Base-by-base conservation (phyloP, 2,797 vertebrate genomes). In the Coreius guichenoti region DNA sequence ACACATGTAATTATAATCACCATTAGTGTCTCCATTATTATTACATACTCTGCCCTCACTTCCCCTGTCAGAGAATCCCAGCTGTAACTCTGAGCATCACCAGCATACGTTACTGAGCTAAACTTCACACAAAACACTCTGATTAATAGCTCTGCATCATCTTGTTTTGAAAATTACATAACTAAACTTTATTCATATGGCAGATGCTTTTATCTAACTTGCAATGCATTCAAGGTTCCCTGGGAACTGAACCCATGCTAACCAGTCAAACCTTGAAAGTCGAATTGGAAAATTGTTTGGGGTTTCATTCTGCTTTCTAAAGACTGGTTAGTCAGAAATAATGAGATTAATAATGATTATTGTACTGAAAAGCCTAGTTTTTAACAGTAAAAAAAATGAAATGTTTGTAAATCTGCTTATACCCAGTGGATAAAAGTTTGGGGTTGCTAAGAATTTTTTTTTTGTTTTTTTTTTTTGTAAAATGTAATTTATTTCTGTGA, bases 1-100 rank as follows among this genome's bases (percentile, higher is more conserved):
- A 86, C 87, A 86, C 80, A 84, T 86, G 84, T 82, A 86, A 91
- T 90, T 90, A 87, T 76, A 90, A 91, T 90, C 86, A 89, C 49
- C 79, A 43, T 90, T 88, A 89, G 69, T 45, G 74, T 88, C 83
- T 87, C 54, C 80, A 88, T 91, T 87, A 87, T 89, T 86, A 88
- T 91, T 87, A 88, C 77, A 5, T 56, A 26, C 81, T 68, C 61
- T 63, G 8, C 17, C 76, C 65, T 83, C 56, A 51, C 49, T 29
- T 43, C 49, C 65, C 23, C 68, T 47, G 26, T 79, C 65, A 45
- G 61, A 70, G 51, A 79, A 63, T 80, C 83, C 82, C 87, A 83
- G 75, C 84, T 87, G 80, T 70, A 82, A 82, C n/a, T 81, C 80
- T 45, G 19, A 17, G 23, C 47, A 68, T 54, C 61, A 49, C 49